Evolutionary conservation across 2,888 invertebrate genomes (phyloP).

Genomic region (Noctuana brunneofusca): DNA sequence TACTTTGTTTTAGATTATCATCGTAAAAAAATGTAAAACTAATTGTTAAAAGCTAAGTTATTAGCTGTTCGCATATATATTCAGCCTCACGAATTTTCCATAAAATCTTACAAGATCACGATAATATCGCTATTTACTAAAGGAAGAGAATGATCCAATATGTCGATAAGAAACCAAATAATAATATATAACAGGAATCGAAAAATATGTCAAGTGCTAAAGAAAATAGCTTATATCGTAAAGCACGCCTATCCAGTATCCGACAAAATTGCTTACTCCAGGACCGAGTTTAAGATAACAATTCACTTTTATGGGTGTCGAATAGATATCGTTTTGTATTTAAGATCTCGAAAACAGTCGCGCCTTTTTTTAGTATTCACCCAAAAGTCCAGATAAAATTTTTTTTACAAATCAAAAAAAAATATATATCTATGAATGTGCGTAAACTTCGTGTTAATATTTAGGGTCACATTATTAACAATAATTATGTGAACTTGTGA

Average conservation of each 20-base stretch:
- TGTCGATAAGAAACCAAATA: constrained; percentile 18
- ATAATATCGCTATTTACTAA: constrained; percentile 4
- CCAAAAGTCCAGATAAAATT: too few species aligned
- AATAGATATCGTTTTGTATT: neutral
- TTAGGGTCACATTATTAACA: too few species aligned
- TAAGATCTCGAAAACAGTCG: too few species aligned
- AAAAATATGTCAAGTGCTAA: constrained; percentile 20
- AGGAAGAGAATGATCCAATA: constrained; percentile 14
- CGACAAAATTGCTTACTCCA: constrained; percentile 25
- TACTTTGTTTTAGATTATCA: too few species aligned
- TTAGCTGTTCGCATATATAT: too few species aligned
- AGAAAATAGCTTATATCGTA: constrained; percentile 20
- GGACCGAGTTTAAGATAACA: constrained; percentile 12
- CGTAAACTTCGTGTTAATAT: too few species aligned
- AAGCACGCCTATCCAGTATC: constrained; percentile 23
- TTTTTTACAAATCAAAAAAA: too few species aligned
- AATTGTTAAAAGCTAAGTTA: too few species aligned
- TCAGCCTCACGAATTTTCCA: constrained; percentile 21
- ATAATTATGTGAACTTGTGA: too few species aligned
- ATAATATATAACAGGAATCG: constrained; percentile 25
- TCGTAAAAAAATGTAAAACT: too few species aligned
- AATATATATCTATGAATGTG: too few species aligned
- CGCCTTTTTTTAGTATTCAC: too few species aligned
- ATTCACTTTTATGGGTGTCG: constrained; percentile 15
- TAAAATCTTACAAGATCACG: constrained; percentile 7